Conservation (phyloP, 2,797 vertebrate genomes). For the Helarctos malayanus region DNA sequence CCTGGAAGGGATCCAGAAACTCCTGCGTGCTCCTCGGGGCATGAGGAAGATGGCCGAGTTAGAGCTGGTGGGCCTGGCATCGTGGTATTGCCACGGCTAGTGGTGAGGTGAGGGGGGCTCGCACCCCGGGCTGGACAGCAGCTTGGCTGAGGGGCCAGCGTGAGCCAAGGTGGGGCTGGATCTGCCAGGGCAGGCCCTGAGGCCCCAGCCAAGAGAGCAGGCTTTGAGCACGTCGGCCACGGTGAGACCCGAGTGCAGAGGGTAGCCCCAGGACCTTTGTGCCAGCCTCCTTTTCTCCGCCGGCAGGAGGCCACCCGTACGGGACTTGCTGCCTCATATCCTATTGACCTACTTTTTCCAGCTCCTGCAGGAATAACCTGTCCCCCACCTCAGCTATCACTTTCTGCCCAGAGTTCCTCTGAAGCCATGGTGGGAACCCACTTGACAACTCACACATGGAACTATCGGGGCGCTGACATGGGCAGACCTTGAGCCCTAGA, state of each 20-base stretch:
- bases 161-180: background rate
- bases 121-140: too few relatives aligned
- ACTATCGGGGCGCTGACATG: fast-evolving
- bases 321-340: background rate
- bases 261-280: background rate
- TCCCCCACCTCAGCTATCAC: too few relatives aligned
- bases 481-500: background rate
- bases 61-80: background rate
- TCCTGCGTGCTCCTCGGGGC: background rate
- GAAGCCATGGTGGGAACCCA: fast-evolving
- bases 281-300: background rate
- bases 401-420: background rate
- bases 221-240: background rate
- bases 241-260: background rate
- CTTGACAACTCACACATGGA: background rate
- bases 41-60: background rate
- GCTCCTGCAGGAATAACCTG: background rate
- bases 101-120: background rate
- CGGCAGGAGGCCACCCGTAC: background rate
- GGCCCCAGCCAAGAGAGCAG: background rate
- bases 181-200: background rate
- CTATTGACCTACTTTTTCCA: background rate
- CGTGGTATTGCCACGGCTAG: too few relatives aligned
- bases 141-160: background rate
- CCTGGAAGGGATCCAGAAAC: background rate